These are phyloP conservation scores for Dipodomys ordii DNA, from an alignment of 2,113 vertebrate genomes.

Conservation along the genomic window DNA sequence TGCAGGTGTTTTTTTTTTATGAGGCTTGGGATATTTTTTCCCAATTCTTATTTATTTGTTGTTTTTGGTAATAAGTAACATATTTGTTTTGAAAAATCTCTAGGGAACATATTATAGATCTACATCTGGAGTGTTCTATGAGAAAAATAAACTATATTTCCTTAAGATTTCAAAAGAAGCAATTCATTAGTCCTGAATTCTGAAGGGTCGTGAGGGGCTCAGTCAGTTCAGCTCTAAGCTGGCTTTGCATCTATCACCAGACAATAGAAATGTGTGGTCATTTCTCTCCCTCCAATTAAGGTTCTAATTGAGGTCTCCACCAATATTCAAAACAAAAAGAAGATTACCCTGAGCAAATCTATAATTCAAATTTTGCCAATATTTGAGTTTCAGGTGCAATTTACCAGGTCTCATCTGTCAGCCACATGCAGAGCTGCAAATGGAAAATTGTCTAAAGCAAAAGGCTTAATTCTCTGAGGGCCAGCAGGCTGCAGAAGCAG, in stretches of 20 bases:
- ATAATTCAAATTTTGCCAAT: conserved; percentile 27
- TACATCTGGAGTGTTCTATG: conserved; percentile 60
- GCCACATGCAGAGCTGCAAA: not conserved
- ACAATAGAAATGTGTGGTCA: not conserved
- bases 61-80: conserved; percentile 46
- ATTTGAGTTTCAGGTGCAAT: not conserved
- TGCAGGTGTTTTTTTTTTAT: conserved; percentile 24
- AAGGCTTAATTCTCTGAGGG: not conserved
- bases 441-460: not conserved
- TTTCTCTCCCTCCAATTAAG: no score
- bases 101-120: conserved; percentile 56
- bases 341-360: not conserved
- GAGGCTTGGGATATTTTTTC: not conserved
- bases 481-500: not conserved
- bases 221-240: not conserved
- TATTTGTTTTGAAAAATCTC: conserved; percentile 59
- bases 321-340: conserved; percentile 22
- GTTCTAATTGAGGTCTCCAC: conserved; percentile 27
- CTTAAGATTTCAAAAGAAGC: conserved; percentile 25
- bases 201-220: not conserved
- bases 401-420: conserved; percentile 19
- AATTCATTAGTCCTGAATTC: conserved; percentile 33
- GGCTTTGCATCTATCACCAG: not conserved
- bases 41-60: not conserved
- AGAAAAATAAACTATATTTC: conserved; percentile 43